A percentile compares a stretch with the other conserved stretches of the same genome.
Evolutionary conservation across 2,888 invertebrate genomes (phyloP).

Genomic region (Athripsodes cinereus): DNA sequence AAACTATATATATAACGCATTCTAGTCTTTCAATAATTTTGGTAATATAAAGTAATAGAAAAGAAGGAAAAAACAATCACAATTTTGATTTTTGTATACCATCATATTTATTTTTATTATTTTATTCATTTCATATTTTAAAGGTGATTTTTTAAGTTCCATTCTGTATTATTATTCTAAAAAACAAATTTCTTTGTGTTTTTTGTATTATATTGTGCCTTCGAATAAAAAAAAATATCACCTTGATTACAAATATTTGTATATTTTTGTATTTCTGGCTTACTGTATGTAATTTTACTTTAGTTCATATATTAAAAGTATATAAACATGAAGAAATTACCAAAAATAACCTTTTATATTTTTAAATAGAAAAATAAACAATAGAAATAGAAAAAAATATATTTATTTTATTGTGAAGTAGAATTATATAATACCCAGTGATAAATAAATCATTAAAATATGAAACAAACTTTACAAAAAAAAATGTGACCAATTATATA

Average conservation of each 20-base stretch:
- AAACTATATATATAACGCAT: background rate
- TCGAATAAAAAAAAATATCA: too few species aligned
- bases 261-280: background rate
- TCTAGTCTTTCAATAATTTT: background rate
- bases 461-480: too few species aligned
- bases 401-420: too few species aligned
- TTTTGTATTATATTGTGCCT: too few species aligned
- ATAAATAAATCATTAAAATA: too few species aligned
- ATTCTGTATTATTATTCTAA: background rate
- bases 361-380: too few species aligned
- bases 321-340: slow-evolving; percentile 25
- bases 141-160: background rate
- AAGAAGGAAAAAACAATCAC: background rate
- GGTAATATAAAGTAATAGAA: background rate
- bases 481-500: too few species aligned
- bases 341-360: too few species aligned
- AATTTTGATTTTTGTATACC: too few species aligned
- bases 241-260: slow-evolving; percentile 1
- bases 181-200: too few species aligned
- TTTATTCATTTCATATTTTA: background rate
- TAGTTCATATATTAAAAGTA: slow-evolving; percentile 24
- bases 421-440: too few species aligned
- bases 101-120: background rate
- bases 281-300: slow-evolving; percentile 8
- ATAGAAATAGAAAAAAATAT: too few species aligned